These are phyloP conservation scores for Tyrophagus putrescentiae DNA, from an alignment of 1,140 invertebrate species.

Conservation along the genomic window DNA sequence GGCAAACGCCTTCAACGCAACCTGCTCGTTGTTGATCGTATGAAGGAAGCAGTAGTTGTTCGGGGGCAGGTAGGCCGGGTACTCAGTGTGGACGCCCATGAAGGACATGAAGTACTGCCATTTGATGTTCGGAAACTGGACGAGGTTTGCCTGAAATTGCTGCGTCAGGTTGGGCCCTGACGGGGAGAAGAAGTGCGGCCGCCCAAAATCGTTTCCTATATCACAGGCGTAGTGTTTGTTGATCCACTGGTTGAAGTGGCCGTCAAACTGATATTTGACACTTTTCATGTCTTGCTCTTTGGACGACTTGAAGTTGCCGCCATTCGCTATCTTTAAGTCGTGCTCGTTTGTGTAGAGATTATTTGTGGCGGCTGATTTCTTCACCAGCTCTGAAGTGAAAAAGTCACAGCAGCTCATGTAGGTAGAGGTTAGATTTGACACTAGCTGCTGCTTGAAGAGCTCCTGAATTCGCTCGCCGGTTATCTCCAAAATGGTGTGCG, in stretches of 20 bases:
- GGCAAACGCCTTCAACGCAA: not conserved
- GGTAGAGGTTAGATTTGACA: not conserved
- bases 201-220: not conserved
- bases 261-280: slow-evolving; percentile 2
- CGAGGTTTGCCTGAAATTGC: slow-evolving; percentile 30
- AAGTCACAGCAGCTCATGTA: not conserved
- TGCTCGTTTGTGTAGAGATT: not conserved
- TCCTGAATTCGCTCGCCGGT: slow-evolving; percentile 7
- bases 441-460: not conserved
- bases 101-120: slow-evolving; percentile 43
- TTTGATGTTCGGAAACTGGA: slow-evolving; percentile 37
- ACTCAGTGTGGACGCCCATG: slow-evolving; percentile 39
- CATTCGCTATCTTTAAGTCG: not conserved
- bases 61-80: slow-evolving; percentile 34
- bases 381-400: not conserved
- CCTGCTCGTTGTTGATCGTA: not conserved
- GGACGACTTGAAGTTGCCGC: not conserved
- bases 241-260: slow-evolving; percentile 6
- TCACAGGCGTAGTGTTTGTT: slow-evolving; percentile 18
- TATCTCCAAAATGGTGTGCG: not conserved
- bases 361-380: too few species aligned
- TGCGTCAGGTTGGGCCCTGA: not conserved
- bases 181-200: not conserved
- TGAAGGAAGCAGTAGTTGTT: slow-evolving; percentile 1
- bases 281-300: slow-evolving; percentile 5